phyloP scores from a whole-genome alignment of 2,113 vertebrate genomes.

The Grallaria varia region DNA sequence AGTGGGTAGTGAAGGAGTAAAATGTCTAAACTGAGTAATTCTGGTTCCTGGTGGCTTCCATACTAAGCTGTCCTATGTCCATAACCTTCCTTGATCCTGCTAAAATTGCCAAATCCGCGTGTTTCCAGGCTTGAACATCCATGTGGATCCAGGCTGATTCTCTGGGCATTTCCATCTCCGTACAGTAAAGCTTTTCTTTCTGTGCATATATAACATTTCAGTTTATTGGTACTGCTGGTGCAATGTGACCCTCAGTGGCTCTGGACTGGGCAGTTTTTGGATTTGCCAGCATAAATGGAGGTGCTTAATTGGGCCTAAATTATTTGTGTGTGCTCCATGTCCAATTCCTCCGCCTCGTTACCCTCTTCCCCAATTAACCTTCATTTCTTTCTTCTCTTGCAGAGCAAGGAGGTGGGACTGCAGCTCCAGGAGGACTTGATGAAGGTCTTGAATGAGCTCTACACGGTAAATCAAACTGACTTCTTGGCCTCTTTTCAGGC shows the following conservation, averaged over 20 bases:
- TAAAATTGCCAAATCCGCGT: background rate
- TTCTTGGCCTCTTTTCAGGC: constrained; percentile 19
- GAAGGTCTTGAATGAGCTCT: constrained; percentile 96
- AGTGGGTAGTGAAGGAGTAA: background rate
- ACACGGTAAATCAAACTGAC: constrained; percentile 83
- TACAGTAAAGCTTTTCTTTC: background rate
- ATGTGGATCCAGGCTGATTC: too few relatives aligned
- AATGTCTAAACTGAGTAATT: background rate
- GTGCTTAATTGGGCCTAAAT: constrained; percentile 2
- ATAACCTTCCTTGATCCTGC: background rate
- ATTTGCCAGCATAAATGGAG: constrained; percentile 46
- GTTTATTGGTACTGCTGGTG: constrained; percentile 23
- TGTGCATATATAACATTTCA: background rate
- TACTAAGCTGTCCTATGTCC: background rate
- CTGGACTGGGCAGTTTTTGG: constrained; percentile 36
- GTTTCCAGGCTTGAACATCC: background rate
- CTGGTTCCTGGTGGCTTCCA: background rate
- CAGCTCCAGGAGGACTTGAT: constrained; percentile 97
- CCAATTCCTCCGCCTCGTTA: background rate
- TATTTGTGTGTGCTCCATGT: background rate
- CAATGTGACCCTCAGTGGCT: constrained; percentile 14
- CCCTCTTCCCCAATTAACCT: constrained; percentile 57
- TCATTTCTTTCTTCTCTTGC: constrained; percentile 67
- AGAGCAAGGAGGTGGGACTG: constrained; percentile 97
- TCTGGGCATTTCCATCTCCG: background rate